These are phyloP conservation scores for Cervus canadensis DNA, from an alignment of 2,113 vertebrate species.

Conservation along the genomic window DNA sequence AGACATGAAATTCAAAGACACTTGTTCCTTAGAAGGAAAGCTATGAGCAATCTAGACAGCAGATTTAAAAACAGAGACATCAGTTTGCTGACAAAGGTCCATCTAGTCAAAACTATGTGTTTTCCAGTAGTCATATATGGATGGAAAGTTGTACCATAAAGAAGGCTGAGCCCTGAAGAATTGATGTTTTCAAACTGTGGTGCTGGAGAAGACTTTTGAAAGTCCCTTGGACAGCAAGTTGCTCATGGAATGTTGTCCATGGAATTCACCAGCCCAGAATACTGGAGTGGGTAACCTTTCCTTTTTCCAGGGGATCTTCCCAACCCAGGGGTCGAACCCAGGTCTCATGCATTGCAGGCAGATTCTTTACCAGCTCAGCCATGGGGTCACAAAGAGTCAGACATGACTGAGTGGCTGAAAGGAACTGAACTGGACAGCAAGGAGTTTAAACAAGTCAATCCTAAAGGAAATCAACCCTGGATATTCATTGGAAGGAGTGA, in stretches of 20 bases:
- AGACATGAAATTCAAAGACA: neutral
- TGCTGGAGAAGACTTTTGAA: neutral
- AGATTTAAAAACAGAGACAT: neutral
- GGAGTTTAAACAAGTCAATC: neutral
- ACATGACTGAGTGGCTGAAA: neutral
- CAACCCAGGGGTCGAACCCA: neutral
- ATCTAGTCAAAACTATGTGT: neutral
- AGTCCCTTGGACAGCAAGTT: neutral
- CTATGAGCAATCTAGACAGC: neutral
- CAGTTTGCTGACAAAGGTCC: neutral
- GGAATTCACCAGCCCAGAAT: neutral
- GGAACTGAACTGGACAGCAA: neutral
- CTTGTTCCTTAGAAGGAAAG: neutral
- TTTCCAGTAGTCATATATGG: neutral
- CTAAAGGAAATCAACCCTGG: neutral
- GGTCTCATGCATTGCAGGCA: neutral
- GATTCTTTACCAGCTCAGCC: neutral
- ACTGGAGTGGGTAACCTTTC: neutral
- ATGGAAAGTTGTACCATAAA: neutral
- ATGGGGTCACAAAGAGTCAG: rapidly evolving
- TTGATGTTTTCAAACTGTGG: neutral
- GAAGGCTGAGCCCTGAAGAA: neutral
- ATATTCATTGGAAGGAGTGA: neutral
- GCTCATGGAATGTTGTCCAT: neutral
- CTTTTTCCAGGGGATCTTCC: neutral